Percentiles rank a stretch among this genome's conserved stretches.
Conservation (phyloP, 35 echinoderm and acorn worm genomes). For the Acanthaster planci region DNA sequence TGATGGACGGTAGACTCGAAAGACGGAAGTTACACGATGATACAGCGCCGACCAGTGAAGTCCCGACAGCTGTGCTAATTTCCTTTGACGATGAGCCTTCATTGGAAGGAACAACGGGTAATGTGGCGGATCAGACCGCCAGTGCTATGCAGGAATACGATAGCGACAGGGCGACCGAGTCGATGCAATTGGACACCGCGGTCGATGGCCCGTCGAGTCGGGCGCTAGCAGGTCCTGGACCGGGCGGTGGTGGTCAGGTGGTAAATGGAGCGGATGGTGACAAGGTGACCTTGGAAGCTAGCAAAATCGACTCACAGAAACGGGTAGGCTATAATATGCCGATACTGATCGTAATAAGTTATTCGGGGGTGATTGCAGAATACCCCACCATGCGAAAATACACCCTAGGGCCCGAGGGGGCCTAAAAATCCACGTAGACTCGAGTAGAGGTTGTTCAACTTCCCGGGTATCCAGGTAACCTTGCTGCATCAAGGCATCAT, state of each 20-base stretch:
- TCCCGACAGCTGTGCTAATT: background rate
- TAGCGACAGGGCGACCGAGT: too few species aligned
- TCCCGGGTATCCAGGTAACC: background rate
- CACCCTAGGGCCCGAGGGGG: background rate
- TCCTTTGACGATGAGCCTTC: background rate
- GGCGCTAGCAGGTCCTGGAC: too few species aligned
- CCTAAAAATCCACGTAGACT: background rate
- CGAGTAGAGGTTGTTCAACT: background rate
- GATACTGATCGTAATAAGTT: background rate
- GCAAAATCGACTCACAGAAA: background rate
- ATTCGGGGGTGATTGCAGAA: background rate
- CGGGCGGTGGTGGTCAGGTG: too few species aligned
- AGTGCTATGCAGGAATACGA: background rate
- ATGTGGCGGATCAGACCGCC: background rate
- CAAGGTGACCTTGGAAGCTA: background rate
- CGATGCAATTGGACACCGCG: too few species aligned
- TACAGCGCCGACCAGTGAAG: background rate
- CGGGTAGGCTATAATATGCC: background rate
- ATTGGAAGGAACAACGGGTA: background rate
- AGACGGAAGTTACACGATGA: conserved; percentile 5
- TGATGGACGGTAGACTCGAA: background rate
- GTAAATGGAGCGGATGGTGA: too few species aligned
- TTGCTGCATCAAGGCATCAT: background rate
- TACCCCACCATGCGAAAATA: too few species aligned
- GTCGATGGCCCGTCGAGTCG: too few species aligned